Evolutionary conservation across 2,888 invertebrate species (phyloP), one percentile per base, ranked within the genome.

Genomic region (Cheiracanthium punctorium): DNA sequence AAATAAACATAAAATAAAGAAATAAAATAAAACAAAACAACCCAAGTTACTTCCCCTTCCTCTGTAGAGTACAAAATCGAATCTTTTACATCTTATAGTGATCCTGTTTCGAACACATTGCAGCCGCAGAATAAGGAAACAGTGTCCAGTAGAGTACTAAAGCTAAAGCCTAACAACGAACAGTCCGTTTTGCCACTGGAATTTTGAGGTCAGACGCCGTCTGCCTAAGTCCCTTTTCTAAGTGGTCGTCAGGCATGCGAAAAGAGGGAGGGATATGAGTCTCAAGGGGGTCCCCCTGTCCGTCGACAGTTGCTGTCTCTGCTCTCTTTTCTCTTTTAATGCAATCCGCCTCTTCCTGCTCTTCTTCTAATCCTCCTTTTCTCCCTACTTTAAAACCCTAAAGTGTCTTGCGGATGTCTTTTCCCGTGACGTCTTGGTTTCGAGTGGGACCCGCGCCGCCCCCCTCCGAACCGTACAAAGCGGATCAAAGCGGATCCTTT

Each of bases 331-430:
- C 77, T 85, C 74, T 85, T 77, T 65, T 79, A 79, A 82, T 82
- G 84, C 84, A 75, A 52, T 43, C 77, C 73, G 67, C 73, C 84
- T 37, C 29, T 71, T 71, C 43, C 43, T 28, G 43, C 43, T 58
- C 79, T 74, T 80, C 84, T 69, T 80, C 65, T 85, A 85, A 85
- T 85, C 84, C 84, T 74, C 79, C 82, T 74, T 74, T 81, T 73
- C 81, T 48, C 67, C 74, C 75, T 85, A 73, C 84, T 85, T 85
- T 85, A 85, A 85, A 85, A 85, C 84, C 84, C 79, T 85, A 85
- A 85, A 85, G 84, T 85, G 84, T 85, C 77, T 74, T 65, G 72
- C 48, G 82, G 77, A 84, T 84, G 82, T 84, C 77, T 77, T 64
- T 75, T 75, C 76, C 72, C 32, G 80, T 80, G 80, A 80, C 80